Evolutionary conservation across 2,113 vertebrate genomes (phyloP).

Genomic region (Synodontis membranacea): DNA sequence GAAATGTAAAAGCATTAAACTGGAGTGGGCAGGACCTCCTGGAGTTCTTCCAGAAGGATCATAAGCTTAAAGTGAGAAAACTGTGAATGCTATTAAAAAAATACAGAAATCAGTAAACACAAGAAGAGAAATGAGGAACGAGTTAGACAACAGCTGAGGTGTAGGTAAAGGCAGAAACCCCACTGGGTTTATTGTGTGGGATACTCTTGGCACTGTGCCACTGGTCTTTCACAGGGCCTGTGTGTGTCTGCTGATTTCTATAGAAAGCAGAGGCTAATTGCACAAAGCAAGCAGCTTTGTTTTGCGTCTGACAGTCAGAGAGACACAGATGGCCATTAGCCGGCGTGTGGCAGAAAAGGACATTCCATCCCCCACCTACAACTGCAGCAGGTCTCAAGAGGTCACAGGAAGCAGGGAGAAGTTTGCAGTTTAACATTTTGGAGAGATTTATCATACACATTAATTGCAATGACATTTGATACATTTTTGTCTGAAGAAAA

Average conservation of each 20-base stretch:
- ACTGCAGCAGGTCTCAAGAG: conserved; percentile 27
- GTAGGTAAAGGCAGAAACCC: background rate
- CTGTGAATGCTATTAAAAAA: conserved; percentile 52
- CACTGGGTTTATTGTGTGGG: background rate
- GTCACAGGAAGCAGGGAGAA: conserved; percentile 16
- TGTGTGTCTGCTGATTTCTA: conserved; percentile 41
- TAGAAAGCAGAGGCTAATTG: conserved; percentile 67
- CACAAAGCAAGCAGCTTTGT: conserved; percentile 63
- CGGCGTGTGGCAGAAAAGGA: conserved; percentile 39
- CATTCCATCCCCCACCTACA: conserved; percentile 27
- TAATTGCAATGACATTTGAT: background rate
- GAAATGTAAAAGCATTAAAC: background rate
- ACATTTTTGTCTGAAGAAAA: background rate
- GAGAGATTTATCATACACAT: background rate
- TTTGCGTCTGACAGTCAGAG: conserved; percentile 62
- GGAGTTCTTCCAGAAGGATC: background rate
- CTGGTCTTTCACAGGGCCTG: conserved; percentile 19
- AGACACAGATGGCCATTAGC: conserved; percentile 68
- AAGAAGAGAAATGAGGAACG: background rate
- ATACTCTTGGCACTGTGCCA: conserved; percentile 39
- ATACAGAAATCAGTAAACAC: conserved; percentile 59
- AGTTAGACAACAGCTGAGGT: background rate
- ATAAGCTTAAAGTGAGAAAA: background rate
- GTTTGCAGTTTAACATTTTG: background rate
- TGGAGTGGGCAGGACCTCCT: background rate